These are phyloP conservation scores for Eristalinus sepulchralis DNA, from an alignment of 2,888 invertebrate genomes.

Conservation along the genomic window DNA sequence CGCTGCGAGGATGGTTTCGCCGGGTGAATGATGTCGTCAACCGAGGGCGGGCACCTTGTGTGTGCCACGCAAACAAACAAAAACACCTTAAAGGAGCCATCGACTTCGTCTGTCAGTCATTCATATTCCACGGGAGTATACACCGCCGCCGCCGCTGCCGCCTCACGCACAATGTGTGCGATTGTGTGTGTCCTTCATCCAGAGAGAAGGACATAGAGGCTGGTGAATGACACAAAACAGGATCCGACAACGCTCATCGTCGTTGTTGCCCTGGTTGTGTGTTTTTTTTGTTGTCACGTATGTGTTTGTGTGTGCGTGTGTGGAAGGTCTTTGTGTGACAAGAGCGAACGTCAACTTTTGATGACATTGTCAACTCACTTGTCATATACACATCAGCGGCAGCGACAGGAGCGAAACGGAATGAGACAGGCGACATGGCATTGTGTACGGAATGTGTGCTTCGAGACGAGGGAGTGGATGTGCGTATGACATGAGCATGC, in stretches of 20 bases:
- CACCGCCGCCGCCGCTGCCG: background rate
- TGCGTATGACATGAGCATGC: background rate
- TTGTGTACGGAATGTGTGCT: conserved; percentile 7
- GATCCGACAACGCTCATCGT: conserved; percentile 24
- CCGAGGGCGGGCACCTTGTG: conserved; percentile 40
- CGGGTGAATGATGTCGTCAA: conserved; percentile 5
- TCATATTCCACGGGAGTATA: conserved; percentile 32
- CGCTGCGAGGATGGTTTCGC: background rate
- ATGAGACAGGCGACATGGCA: conserved; percentile 42
- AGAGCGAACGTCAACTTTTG: conserved; percentile 77
- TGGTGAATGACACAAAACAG: conserved; percentile 18
- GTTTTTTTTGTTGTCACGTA: conserved; percentile 2
- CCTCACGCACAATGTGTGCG: conserved; percentile 61
- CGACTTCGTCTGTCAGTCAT: conserved; percentile 50
- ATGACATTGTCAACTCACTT: conserved; percentile 81
- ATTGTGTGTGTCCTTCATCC: conserved; percentile 33
- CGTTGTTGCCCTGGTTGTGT: conserved; percentile 45
- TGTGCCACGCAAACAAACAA: conserved; percentile 24
- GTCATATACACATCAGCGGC: conserved; percentile 80
- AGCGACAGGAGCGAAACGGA: conserved; percentile 73
- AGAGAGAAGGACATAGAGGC: background rate
- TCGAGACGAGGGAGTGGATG: conserved; percentile 1
- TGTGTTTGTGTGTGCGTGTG: conserved; percentile 21
- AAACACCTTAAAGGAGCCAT: conserved; percentile 63
- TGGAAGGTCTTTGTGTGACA: conserved; percentile 51